Evolutionary conservation across 2,888 invertebrate genomes (phyloP), one percentile per base, ranked within the genome.

Genomic region (Didymodactylos carnosus): DNA sequence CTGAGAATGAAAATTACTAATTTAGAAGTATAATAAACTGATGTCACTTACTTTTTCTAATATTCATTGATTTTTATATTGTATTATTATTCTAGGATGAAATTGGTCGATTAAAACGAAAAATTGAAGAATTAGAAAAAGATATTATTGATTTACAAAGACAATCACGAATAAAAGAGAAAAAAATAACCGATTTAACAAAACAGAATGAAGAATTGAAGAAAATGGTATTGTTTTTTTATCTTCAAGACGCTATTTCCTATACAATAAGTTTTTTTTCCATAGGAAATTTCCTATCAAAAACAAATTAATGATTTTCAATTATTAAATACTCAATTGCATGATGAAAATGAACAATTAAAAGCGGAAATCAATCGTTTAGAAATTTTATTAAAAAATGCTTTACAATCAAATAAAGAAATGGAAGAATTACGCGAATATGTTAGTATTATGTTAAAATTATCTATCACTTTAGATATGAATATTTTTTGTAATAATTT

Each of bases 191-290:
- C 14, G 79, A 79, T 69, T 71, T 78, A 16, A 74, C 76, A 39
- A 78, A 76, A 46, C 77, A 77, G 27, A 81, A 81, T 75, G 80
- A 81, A 8, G 53, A 53, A 53, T 16, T 53, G 16, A 53, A 53
- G 35, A 53, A 53, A 53, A 5, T 27, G 6, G 53, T 29, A 29
- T 29, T 29, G 29, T 29, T 53, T 4, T 19, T 53, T 35, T 10
- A 29, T 16, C 5, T 29, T n/a, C n/a, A n/a, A n/a, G n/a, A n/a
- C n/a, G n/a, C n/a, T n/a, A n/a, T n/a, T n/a, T n/a, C n/a, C n/a
- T n/a, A n/a, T n/a, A n/a, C n/a, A n/a, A n/a, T 10, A 5, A 19
- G 23, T 23, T 29, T 53, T 53, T 53, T 19, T 53, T 16, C 6
- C 10, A 19, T 53, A 53, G 53, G 53, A 53, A 53, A 29, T 29